A percentile compares a stretch with the other conserved stretches of the same genome.
These are phyloP conservation scores for Chloropsis hardwickii DNA, from an alignment of 2,113 vertebrate genomes.

Conservation along the genomic window DNA sequence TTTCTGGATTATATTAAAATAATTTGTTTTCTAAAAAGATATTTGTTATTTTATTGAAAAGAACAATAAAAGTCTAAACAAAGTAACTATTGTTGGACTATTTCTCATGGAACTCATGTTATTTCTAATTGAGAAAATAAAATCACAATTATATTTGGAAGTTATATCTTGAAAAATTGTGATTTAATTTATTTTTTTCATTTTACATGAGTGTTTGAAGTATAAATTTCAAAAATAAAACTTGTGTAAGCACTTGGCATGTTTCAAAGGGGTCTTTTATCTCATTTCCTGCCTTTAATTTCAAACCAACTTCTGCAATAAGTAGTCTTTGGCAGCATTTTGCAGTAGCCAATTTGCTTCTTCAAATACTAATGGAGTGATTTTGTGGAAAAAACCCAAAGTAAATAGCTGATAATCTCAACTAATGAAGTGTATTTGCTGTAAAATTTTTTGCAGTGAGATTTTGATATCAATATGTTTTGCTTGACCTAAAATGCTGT, in stretches of 20 bases:
- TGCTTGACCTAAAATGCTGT: not conserved
- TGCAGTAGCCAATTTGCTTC: not conserved
- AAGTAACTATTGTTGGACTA: not conserved
- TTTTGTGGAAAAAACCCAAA: not conserved
- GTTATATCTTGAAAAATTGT: not conserved
- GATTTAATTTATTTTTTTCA: not conserved
- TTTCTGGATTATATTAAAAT: not conserved
- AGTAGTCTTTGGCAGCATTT: conserved; percentile 7
- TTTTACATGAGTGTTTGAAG: not conserved
- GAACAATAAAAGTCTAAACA: not conserved
- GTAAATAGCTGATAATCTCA: not conserved
- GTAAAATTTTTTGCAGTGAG: not conserved
- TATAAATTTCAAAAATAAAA: not conserved
- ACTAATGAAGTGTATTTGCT: not conserved
- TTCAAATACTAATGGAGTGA: not conserved
- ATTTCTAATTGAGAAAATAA: not conserved
- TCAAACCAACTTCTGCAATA: not conserved
- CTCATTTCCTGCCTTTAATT: conserved; percentile 35
- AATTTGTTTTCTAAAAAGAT: not conserved
- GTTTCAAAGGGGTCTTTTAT: not conserved
- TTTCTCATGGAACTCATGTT: not conserved
- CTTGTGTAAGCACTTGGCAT: not conserved
- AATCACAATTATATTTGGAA: not conserved
- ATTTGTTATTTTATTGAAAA: not conserved
- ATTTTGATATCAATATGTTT: not conserved